Conservation (phyloP, 2,888 invertebrate species). For the Hypomecis punctinalis region DNA sequence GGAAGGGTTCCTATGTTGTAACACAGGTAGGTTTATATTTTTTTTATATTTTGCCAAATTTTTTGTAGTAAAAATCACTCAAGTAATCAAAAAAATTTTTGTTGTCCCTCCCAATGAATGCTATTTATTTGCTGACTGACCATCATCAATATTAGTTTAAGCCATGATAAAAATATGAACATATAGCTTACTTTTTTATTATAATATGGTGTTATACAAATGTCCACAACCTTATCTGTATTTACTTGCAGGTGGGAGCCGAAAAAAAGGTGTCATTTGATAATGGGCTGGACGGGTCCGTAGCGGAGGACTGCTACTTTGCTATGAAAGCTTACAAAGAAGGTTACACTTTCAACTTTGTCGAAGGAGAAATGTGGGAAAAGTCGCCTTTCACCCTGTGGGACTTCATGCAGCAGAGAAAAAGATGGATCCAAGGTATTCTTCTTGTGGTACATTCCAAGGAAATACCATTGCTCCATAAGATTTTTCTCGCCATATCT, state of each 20-base stretch:
- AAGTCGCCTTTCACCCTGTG: constrained; percentile 97
- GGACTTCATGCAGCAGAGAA: constrained; percentile 98
- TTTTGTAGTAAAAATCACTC: no score
- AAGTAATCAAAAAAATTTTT: no score
- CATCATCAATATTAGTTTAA: neutral
- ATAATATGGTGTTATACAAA: neutral
- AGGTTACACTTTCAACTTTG: constrained; percentile 97
- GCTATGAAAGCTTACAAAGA: constrained; percentile 97
- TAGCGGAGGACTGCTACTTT: constrained; percentile 99
- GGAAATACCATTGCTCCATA: constrained; percentile 91
- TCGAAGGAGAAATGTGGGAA: constrained; percentile 99
- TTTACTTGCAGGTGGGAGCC: constrained; percentile 90
- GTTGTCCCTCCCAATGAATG: no score
- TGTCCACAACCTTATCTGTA: constrained; percentile 9
- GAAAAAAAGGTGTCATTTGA: constrained; percentile 97
- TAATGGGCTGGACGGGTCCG: constrained; percentile 97
- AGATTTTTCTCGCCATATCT: constrained; percentile 93
- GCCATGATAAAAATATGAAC: neutral
- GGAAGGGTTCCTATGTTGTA: constrained; percentile 99
- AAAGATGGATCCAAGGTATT: constrained; percentile 98
- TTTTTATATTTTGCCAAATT: no score
- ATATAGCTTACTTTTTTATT: neutral
- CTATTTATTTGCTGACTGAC: neutral
- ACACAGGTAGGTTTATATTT: constrained; percentile 89
- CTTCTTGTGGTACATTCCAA: constrained; percentile 94